Evolutionary conservation across 2,888 invertebrate genomes (phyloP).

Genomic region (Drosophila setosimentum): DNA sequence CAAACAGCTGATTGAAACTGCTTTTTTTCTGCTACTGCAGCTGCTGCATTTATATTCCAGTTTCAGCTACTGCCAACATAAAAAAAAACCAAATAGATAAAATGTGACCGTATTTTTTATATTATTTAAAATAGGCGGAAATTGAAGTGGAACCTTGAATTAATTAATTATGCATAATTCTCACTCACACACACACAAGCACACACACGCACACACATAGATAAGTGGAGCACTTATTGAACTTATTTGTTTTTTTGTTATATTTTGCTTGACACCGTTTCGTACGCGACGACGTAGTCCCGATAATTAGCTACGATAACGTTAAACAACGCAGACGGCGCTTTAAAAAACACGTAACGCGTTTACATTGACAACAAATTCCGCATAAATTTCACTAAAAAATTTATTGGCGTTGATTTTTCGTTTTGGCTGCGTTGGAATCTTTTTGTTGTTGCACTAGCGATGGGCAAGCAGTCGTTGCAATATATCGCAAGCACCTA

Average conservation of each 20-base stretch:
- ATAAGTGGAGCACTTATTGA: conserved; percentile 29
- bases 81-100: conserved; percentile 9
- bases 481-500: conserved; percentile 6
- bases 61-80: conserved; percentile 17
- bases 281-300: conserved; percentile 23
- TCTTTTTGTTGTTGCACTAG: conserved; percentile 59
- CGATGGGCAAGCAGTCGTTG: conserved; percentile 27
- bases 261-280: conserved; percentile 62
- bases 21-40: conserved; percentile 36
- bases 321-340: conserved; percentile 10
- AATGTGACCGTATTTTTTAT: conserved; percentile 42
- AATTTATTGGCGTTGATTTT: conserved; percentile 37
- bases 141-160: conserved; percentile 48
- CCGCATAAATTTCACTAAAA: neutral
- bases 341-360: conserved; percentile 25
- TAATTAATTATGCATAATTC: conserved; percentile 59
- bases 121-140: conserved; percentile 58
- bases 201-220: conserved; percentile 17
- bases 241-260: conserved; percentile 32
- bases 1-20: conserved; percentile 65
- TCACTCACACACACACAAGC: conserved; percentile 14
- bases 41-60: conserved; percentile 18
- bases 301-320: conserved; percentile 24
- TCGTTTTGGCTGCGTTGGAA: conserved; percentile 50
- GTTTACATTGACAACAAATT: conserved; percentile 27